Evolutionary conservation across 2,888 invertebrate species (phyloP), one percentile per base, ranked within the genome.

Genomic region (Blomia tropicalis): DNA sequence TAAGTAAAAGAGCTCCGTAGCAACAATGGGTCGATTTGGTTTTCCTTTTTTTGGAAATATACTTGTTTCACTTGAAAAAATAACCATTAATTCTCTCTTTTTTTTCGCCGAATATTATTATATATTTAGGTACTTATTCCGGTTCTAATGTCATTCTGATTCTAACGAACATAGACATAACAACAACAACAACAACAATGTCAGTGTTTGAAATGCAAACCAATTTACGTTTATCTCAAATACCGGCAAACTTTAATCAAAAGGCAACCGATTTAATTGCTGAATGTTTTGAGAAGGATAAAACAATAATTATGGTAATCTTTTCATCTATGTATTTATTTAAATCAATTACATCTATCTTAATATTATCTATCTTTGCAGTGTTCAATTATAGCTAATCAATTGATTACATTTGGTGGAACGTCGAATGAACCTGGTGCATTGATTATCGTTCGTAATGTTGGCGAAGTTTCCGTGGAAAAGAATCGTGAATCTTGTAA

Each of bases 361-460:
- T 41, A 41, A 47, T 47, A 47, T 47, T 27, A 11, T 11, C 36
- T 17, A 7, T 56, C 11, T 27, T 14, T 29, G 19, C 11, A 56
- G 56, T 14, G 4, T 56, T 11, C 56, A 27, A 41, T 58, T 2
- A 51, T 47, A 14, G 19, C 59, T 2, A 58, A 58, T 41, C 43
- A 32, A 27, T 27, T 58, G 41, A 22, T 58, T 11, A 58, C 59
- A 22, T 58, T 58, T 44, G 59, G 59, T 43, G 59, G 59, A 14
- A n/a, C n/a, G n/a, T 22, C 59, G 2, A 41, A 14, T 19, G 59
- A 58, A 23, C 59, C 59, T 2, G 44, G 59, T 23, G 59, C 41
- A n/a, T 19, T 58, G 14, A 41, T 41, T 17, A 44, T 41, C 17
- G 2, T 58, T 2, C 17, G 41, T 17, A 22, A 11, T 11, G 41